phyloP scores from a whole-genome alignment of 2,888 invertebrate genomes.

The Hipparchia semele region DNA sequence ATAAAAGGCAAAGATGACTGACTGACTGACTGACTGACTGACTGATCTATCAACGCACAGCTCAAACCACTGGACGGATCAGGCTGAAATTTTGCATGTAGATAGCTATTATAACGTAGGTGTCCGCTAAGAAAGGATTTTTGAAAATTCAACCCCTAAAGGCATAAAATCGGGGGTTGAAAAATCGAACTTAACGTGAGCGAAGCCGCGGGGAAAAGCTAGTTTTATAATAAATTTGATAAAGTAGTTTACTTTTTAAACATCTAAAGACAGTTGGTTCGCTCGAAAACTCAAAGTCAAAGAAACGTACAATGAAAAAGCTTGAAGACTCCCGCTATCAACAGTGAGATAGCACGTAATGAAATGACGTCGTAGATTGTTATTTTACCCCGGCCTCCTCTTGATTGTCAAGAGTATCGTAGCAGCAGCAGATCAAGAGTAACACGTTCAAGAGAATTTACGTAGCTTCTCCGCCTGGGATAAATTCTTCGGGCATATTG shows the following conservation, averaged over 20 bases:
- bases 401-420: constrained; percentile 61
- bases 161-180: too few relatives aligned
- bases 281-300: constrained; percentile 1
- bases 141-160: too few relatives aligned
- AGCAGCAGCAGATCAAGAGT: neutral
- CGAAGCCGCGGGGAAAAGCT: too few relatives aligned
- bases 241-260: neutral
- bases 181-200: too few relatives aligned
- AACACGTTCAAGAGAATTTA: neutral
- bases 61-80: too few relatives aligned
- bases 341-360: constrained; percentile 58
- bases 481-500: neutral
- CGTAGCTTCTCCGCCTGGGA: neutral
- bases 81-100: too few relatives aligned
- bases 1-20: too few relatives aligned
- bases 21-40: too few relatives aligned
- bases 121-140: too few relatives aligned
- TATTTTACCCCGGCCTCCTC: constrained; percentile 53
- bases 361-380: constrained; percentile 61
- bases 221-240: too few relatives aligned
- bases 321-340: constrained; percentile 15
- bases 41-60: too few relatives aligned
- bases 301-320: constrained; percentile 8
- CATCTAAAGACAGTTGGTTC: neutral
- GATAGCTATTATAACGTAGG: too few relatives aligned